Evolutionary conservation across 2,797 vertebrate genomes (phyloP).

Genomic region (Peromyscus eremicus): DNA sequence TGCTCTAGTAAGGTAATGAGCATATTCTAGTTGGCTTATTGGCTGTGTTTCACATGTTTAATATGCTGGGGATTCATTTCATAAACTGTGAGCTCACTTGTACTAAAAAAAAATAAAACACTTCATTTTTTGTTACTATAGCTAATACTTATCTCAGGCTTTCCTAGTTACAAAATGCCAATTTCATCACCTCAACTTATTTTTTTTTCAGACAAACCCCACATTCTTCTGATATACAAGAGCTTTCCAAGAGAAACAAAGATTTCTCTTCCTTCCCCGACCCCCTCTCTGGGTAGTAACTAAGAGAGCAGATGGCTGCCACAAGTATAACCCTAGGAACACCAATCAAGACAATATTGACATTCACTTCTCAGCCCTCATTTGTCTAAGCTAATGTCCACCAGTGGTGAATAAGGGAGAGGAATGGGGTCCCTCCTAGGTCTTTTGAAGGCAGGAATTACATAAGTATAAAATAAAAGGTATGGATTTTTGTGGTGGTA

Average conservation of each 20-base stretch:
- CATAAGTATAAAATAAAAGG: not conserved
- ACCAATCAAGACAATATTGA: not conserved
- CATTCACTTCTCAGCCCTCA: not conserved
- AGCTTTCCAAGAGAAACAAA: constrained; percentile 33
- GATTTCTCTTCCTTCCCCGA: fast-evolving
- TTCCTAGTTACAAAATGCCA: not conserved
- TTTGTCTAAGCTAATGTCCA: not conserved
- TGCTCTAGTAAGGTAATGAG: constrained; percentile 51
- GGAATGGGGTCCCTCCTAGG: not conserved
- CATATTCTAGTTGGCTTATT: not conserved
- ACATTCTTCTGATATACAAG: not conserved
- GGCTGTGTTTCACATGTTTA: constrained; percentile 41
- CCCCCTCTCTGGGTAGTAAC: not conserved
- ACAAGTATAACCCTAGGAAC: not conserved
- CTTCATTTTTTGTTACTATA: not conserved
- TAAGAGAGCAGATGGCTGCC: not conserved
- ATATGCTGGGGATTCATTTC: constrained; percentile 51
- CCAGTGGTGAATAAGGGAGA: not conserved
- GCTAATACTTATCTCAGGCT: constrained; percentile 37
- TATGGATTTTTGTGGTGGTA: too few relatives aligned
- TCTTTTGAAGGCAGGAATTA: not conserved
- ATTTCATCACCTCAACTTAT: not conserved
- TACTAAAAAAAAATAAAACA: not conserved
- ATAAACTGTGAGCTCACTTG: constrained; percentile 23
- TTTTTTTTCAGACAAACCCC: not conserved